Evolutionary conservation across 1,140 invertebrate genomes (phyloP).

Genomic region (Calephelis nemesis): DNA sequence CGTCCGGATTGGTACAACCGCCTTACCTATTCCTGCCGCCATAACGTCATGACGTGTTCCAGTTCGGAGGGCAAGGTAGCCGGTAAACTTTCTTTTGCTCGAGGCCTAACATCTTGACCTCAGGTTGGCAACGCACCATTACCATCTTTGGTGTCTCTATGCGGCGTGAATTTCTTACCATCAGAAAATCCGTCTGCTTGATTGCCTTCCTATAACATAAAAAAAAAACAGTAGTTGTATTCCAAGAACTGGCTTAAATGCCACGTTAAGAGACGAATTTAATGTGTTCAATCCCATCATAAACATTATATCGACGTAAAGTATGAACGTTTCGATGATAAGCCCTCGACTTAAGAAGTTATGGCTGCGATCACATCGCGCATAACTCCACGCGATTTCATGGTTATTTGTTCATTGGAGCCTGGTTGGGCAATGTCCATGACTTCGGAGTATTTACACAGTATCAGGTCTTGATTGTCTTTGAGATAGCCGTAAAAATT

Average conservation of each 20-base stretch:
- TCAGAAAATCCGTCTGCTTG: too few species aligned
- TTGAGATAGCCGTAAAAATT: slow-evolving; percentile 33
- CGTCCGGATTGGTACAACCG: too few species aligned
- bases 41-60: too few species aligned
- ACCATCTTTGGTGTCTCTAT: too few species aligned
- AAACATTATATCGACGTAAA: slow-evolving; percentile 31
- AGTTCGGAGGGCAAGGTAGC: too few species aligned
- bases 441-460: slow-evolving; percentile 28
- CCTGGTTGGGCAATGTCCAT: slow-evolving; percentile 24
- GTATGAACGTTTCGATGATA: slow-evolving; percentile 21
- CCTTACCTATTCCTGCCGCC: too few species aligned
- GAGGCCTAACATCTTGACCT: too few species aligned
- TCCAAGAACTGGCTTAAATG: slow-evolving; percentile 1
- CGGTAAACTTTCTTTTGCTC: too few species aligned
- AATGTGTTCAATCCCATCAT: slow-evolving; percentile 18
- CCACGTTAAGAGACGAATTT: slow-evolving; percentile 5
- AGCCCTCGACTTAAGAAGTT: slow-evolving; percentile 27
- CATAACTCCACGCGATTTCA: slow-evolving; percentile 35
- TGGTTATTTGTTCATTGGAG: slow-evolving; percentile 27
- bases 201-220: too few species aligned
- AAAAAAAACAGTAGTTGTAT: too few species aligned
- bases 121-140: too few species aligned
- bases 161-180: too few species aligned
- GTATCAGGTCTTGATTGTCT: slow-evolving; percentile 27
- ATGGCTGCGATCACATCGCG: slow-evolving; percentile 27